Percentiles rank a stretch among this genome's conserved stretches.
Evolutionary conservation across 2,888 invertebrate species (phyloP).

Genomic region (Drosophila multiciliata): DNA sequence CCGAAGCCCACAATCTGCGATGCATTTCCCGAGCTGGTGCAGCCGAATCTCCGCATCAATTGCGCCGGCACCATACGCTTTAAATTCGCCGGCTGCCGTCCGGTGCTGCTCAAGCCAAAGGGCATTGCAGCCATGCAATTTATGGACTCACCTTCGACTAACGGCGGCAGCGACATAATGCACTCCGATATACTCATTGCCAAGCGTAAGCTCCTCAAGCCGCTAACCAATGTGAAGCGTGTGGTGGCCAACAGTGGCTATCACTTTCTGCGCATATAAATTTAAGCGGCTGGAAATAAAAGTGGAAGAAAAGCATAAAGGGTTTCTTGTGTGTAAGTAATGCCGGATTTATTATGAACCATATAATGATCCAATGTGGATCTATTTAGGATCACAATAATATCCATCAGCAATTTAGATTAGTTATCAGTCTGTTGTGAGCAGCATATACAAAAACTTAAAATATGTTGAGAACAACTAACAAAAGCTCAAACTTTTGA

Average conservation of each 20-base stretch:
- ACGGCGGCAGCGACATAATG: conserved; percentile 52
- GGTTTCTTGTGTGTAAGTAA: not conserved
- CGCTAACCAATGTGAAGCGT: conserved; percentile 78
- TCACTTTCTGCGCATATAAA: conserved; percentile 74
- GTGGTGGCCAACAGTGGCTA: conserved; percentile 76
- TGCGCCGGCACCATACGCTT: conserved; percentile 83
- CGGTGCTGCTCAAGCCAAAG: conserved; percentile 79
- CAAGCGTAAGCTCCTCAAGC: conserved; percentile 82
- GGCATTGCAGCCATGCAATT: conserved; percentile 26
- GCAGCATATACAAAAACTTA: not conserved
- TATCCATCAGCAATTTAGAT: not conserved
- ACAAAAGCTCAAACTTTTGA: not conserved
- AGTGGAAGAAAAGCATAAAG: not conserved
- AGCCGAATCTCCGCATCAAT: conserved; percentile 75
- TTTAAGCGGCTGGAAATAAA: not conserved
- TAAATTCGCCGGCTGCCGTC: conserved; percentile 83
- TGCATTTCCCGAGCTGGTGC: conserved; percentile 71
- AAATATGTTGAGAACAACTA: not conserved
- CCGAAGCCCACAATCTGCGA: conserved; percentile 71
- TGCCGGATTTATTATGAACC: not conserved
- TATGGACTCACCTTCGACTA: conserved; percentile 54
- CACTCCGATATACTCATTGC: conserved; percentile 82
- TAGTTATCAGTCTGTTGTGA: not conserved
- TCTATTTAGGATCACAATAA: no score
- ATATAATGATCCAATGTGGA: no score